A percentile compares a stretch with the other conserved stretches of the same genome.
Conservation (phyloP, 2,888 invertebrate genomes). For the Xestia ashworthii region DNA sequence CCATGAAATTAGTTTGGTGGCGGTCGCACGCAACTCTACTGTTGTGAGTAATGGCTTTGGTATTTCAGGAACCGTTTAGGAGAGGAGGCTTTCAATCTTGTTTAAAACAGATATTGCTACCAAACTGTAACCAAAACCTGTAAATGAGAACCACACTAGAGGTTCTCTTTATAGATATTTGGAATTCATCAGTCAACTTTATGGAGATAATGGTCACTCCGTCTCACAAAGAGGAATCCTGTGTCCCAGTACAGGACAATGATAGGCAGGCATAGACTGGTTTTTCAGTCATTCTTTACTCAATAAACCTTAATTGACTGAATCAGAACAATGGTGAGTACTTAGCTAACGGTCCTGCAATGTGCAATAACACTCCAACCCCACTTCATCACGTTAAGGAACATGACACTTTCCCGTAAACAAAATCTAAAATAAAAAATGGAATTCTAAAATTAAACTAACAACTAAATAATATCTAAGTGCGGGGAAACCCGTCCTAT, state of each 20-base stretch:
- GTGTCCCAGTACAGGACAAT: neutral
- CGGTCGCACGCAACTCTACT: slow-evolving; percentile 32
- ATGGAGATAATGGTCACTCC: neutral
- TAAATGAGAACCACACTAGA: too few species aligned
- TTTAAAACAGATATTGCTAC: neutral
- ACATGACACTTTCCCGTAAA: neutral
- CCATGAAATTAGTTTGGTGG: slow-evolving; percentile 53
- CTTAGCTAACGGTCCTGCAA: too few species aligned
- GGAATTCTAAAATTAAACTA: slow-evolving; percentile 24
- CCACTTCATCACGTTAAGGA: neutral
- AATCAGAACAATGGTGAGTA: neutral
- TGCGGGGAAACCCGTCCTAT: slow-evolving; percentile 63
- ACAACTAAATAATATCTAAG: slow-evolving; percentile 17
- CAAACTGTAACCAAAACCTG: neutral
- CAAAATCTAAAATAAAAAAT: slow-evolving; percentile 19
- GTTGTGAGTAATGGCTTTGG: slow-evolving; percentile 12
- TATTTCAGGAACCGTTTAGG: slow-evolving; percentile 19
- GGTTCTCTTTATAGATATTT: neutral
- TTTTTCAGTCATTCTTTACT: neutral
- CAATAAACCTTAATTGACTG: neutral
- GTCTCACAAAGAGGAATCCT: neutral
- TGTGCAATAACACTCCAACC: neutral
- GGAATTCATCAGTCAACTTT: neutral
- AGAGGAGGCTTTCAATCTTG: neutral
- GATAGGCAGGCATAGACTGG: neutral